Base-by-base conservation (phyloP, 2,888 invertebrate genomes). In the Eristalis pertinax region DNA sequence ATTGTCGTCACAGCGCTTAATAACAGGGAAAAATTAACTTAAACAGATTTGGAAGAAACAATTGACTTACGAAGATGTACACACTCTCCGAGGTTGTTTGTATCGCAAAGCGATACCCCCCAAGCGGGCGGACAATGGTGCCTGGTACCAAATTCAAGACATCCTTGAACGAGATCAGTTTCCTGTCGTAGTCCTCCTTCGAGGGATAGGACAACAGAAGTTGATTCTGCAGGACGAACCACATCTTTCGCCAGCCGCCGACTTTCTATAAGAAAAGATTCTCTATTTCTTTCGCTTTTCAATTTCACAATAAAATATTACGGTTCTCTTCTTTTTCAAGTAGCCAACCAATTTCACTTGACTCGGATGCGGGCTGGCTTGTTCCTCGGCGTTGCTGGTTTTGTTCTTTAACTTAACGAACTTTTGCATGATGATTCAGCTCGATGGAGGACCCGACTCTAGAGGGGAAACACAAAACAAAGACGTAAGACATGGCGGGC, bases 201-300 rank as follows among this genome's bases (percentile, higher is more conserved):
- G 91, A 91, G 13, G 89, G 89, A 79, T 91, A 91, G 5, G 91
- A 91, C 8, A 91, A 89, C 22, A 91, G 58, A 32, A 91, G 87
- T 83, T 91, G 91, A 79, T 91, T 91, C 82, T 91, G 91, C 41
- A 91, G 73, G 32, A 91, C 91, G 86, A 91, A 91, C 91, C 91
- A 91, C 86, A 91, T 88, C 86, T 91, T 91, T 19, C 90, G 89
- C 91, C 91, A 91, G 7, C 91, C 91, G 13, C 91, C 91, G 63
- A 91, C 90, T 91, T 91, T 91, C 91, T 91, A 60, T 26, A 64
- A 69, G 82, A 68, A 67, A 41, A 19, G 56, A 80, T 26, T 35
- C 26, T 19, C 22, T 43, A 60, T 24, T 26, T 72, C 43, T 62
- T 64, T 58, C 5, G 22, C 15, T 41, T 69, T n/a, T n/a, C 0